Base-by-base conservation (phyloP, 1,140 invertebrate species). In the Brachionus calyciflorus region DNA sequence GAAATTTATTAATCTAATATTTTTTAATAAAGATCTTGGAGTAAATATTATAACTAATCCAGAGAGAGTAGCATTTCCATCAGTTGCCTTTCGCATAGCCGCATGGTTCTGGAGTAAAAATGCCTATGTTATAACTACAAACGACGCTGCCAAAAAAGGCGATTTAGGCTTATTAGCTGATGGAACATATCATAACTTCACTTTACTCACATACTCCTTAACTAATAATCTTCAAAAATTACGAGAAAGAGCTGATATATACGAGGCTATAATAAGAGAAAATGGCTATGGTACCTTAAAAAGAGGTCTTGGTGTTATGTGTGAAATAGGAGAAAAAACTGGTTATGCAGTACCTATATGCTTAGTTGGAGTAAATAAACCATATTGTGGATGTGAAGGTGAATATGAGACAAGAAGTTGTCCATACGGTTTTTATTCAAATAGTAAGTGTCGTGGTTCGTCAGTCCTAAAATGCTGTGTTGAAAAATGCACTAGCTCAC, bases 141-240 rank as follows among this genome's bases (percentile, higher is more conserved):
- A 65, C 19, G 37, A 21, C 14, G 6, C 7, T 12, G 60, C 60
- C 7, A 65, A 24, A 21, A 41, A 65, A 65, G 21, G 41, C n/a
- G 60, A 65, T 21, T 26, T 65, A 19, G 37, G 60, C 10, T 19
- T 65, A 44, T 24, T 65, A 41, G 60, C 60, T 3, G 60, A 65
- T 65, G 60, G 60, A 65, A 65, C 60, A 26, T 65, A 44, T 24
- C 60, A 65, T 9, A 65, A 65, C n/a, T 65, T 65, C 24, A 65
- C 60, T 7, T 24, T 65, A 46, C 24, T 65, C 3, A 65, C 60
- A 9, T 26, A 65, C 30, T 21, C 60, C 1, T 24, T 65, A 3
- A 65, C 60, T 21, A 65, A 65, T 28, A 65, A 65, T 14, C 33
- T 65, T 65, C 60, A 65, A 26, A 65, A 65, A 19, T 26, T 65